Evolutionary conservation across 2,797 vertebrate genomes (phyloP).

Genomic region (Parotocinclus haroldoi): DNA sequence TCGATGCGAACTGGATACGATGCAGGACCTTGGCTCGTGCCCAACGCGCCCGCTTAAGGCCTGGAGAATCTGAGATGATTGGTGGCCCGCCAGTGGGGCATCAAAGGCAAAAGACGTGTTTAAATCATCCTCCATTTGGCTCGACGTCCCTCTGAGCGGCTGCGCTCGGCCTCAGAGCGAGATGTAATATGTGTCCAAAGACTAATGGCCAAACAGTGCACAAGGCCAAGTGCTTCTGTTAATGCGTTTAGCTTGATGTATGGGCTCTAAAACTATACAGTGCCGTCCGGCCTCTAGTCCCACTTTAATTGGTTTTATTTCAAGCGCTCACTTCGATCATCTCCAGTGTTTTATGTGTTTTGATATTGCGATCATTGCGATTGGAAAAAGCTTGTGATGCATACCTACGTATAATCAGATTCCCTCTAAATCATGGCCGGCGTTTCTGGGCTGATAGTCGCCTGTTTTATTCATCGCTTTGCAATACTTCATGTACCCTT

Average conservation of each 20-base stretch:
- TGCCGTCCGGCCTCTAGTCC: slow-evolving; percentile 32
- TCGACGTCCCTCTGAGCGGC: slow-evolving; percentile 48
- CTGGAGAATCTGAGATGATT: slow-evolving; percentile 50
- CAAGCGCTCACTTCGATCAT: slow-evolving; percentile 35
- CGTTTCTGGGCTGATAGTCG: slow-evolving; percentile 4
- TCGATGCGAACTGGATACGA: slow-evolving; percentile 17
- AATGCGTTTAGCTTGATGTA: slow-evolving; percentile 56
- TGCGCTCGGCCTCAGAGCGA: slow-evolving; percentile 35
- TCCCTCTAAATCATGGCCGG: slow-evolving; percentile 6
- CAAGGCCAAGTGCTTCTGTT: slow-evolving; percentile 43
- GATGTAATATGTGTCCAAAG: slow-evolving; percentile 50
- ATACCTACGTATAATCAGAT: slow-evolving; percentile 15
- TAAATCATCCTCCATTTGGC: slow-evolving; percentile 54
- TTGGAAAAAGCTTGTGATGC: slow-evolving; percentile 21
- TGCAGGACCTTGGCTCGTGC: slow-evolving; percentile 32
- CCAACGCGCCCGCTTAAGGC: slow-evolving; percentile 32
- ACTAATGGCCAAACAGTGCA: slow-evolving; percentile 52
- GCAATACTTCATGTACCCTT: too few relatives aligned
- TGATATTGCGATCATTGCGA: slow-evolving; percentile 35
- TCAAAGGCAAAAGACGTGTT: slow-evolving; percentile 49
- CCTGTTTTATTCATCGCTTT: not conserved
- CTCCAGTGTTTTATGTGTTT: slow-evolving; percentile 42
- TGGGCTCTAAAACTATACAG: slow-evolving; percentile 40
- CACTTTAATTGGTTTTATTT: slow-evolving; percentile 49
- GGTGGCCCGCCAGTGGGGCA: slow-evolving; percentile 47